Conservation (phyloP, 2,888 invertebrate genomes). For the Erpobdella octoculata region DNA sequence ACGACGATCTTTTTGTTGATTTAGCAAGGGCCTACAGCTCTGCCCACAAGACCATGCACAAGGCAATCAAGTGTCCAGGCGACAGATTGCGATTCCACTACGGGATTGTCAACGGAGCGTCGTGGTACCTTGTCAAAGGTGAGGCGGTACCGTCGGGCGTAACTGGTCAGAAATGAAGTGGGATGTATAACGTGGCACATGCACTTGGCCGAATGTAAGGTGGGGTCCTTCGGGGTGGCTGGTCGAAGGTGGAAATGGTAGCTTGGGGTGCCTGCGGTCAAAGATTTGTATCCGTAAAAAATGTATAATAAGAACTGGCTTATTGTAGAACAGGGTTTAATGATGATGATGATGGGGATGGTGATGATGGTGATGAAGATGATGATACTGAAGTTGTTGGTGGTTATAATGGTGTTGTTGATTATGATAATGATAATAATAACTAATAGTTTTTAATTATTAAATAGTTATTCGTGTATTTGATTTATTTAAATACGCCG, state of each 20-base stretch:
- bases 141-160: neutral
- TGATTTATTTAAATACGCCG: too few species aligned
- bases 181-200: neutral
- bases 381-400: neutral
- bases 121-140: conserved; percentile 77
- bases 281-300: neutral
- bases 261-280: neutral
- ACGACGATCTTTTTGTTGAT: conserved; percentile 70
- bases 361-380: neutral
- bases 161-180: neutral
- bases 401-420: neutral
- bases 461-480: neutral
- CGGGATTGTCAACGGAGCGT: conserved; percentile 83
- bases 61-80: conserved; percentile 33
- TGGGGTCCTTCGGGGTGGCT: neutral
- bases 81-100: conserved; percentile 44
- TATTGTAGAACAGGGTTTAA: neutral
- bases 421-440: neutral
- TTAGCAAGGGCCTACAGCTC: conserved; percentile 71
- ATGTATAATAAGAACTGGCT: too few species aligned
- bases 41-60: conserved; percentile 66
- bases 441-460: neutral
- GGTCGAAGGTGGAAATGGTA: neutral
- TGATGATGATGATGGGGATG: neutral
- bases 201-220: neutral